phyloP scores from a whole-genome alignment of 2,797 vertebrate species.

The Benthosema pterotum region DNA sequence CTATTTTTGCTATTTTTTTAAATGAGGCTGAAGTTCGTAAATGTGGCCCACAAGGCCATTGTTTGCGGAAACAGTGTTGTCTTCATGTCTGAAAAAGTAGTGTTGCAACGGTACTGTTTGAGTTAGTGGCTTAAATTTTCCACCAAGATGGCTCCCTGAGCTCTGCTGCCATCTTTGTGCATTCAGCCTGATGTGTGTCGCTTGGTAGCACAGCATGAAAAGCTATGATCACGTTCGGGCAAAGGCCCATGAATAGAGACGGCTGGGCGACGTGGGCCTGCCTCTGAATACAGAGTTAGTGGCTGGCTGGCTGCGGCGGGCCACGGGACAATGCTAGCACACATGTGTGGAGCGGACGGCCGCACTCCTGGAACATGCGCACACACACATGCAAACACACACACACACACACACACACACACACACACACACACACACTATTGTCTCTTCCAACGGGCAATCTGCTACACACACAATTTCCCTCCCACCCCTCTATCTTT shows the following conservation, averaged over 20 bases:
- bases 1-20: too few species aligned
- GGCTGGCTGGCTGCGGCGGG: slow-evolving; percentile 58
- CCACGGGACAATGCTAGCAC: slow-evolving; percentile 58
- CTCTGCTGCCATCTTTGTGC: slow-evolving; percentile 47
- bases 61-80: neutral
- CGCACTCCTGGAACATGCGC: slow-evolving; percentile 30
- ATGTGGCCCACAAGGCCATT: too few species aligned
- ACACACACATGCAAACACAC: neutral
- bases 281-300: slow-evolving; percentile 65
- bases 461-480: too few species aligned
- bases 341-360: slow-evolving; percentile 45
- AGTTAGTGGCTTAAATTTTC: slow-evolving; percentile 48
- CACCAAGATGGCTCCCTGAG: slow-evolving; percentile 51
- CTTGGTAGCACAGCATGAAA: slow-evolving; percentile 69
- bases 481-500: too few species aligned
- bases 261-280: slow-evolving; percentile 48
- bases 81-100: neutral
- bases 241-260: slow-evolving; percentile 61
- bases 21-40: too few species aligned
- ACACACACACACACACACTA: slow-evolving; percentile 13
- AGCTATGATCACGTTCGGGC: slow-evolving; percentile 67
- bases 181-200: slow-evolving; percentile 51
- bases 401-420: slow-evolving; percentile 26
- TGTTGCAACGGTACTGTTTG: slow-evolving; percentile 12
- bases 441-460: too few species aligned